Evolutionary conservation across 2,113 vertebrate species (phyloP), one percentile per base, ranked within the genome.

Genomic region (Mystacornis crossleyi): DNA sequence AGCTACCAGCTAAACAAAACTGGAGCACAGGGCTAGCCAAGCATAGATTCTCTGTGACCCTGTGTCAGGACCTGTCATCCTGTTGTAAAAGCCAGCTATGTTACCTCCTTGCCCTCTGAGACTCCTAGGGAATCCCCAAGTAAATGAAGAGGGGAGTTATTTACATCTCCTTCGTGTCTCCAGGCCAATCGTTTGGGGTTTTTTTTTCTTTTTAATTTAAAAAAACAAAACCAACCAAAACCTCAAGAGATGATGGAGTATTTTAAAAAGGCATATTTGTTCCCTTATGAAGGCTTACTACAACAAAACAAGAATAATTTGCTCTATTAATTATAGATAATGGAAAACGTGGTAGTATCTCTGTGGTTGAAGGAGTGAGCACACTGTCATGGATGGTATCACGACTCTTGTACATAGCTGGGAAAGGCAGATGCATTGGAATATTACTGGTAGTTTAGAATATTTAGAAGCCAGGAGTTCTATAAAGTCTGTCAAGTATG

Each of bases 1-100:
- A 71, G 86, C 95, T 88, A 90, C 80, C 86, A 83, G 88, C 88
- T 96, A 93, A 95, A 95, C 71, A 96, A 89, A 93, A 92, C 75
- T 78, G 86, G 91, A 95, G 75, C 81, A 81, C 94, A 86, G 91
- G 91, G 94, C 93, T 95, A 90, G 91, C 89, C 91, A 95, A 88
- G 94, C 93, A 83, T 78, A 89, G 89, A 89, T 91, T 89, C 84
- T 40, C 58, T 9, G 78, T 91, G 92, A 93, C 95, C 92, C 74
- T 14, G 54, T 93, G 96, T 95, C 94, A 93, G 62, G 94, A 92
- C 92, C 90, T 89, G 94, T 93, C 92, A 94, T 94, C 83, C 69
- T 64, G 40, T 66, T 92, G 81, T 83, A 84, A 95, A 96, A 95
- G 94, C 89, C 81, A 81, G 89, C 80, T 84, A 87, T 91, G 89